Evolutionary conservation across 2,888 invertebrate species (phyloP).

Genomic region (Drosophila acutilabella): DNA sequence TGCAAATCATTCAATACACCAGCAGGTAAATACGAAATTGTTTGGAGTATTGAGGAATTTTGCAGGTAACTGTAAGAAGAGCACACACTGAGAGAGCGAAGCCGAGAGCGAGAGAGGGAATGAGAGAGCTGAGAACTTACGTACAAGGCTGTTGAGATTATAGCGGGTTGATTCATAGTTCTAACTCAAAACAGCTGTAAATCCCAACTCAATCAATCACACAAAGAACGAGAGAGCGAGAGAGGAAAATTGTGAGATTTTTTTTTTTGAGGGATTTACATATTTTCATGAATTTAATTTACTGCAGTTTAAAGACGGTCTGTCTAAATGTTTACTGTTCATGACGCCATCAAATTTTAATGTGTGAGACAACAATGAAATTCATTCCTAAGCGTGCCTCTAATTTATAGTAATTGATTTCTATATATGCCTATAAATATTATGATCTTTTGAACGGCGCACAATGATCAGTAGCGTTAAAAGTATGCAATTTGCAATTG

Average conservation of each 20-base stretch:
- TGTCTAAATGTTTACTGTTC: conserved; percentile 22
- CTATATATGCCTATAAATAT: neutral
- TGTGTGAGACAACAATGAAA: conserved; percentile 30
- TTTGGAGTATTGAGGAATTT: neutral
- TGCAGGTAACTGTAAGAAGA: conserved; percentile 10
- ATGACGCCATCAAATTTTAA: conserved; percentile 34
- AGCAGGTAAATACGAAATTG: neutral
- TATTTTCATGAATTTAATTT: conserved; percentile 1
- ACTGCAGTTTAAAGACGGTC: conserved; percentile 24
- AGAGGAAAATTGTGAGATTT: neutral
- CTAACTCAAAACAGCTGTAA: conserved; percentile 23
- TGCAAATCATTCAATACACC: conserved; percentile 2
- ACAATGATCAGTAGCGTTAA: neutral
- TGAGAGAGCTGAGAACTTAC: neutral
- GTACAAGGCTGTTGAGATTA: conserved; percentile 45
- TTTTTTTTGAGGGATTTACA: neutral
- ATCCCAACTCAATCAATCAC: conserved; percentile 10
- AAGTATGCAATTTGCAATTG: conserved; percentile 42
- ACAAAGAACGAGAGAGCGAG: neutral
- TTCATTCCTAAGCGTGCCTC: conserved; percentile 26
- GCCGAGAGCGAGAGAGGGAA: neutral
- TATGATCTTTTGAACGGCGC: conserved; percentile 26
- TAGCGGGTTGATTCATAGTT: conserved; percentile 44
- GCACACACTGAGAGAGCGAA: neutral
- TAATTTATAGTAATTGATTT: conserved; percentile 9